These are phyloP conservation scores for Leptinotarsa peninsularis DNA, from an alignment of 2,888 invertebrate genomes.

Conservation along the genomic window DNA sequence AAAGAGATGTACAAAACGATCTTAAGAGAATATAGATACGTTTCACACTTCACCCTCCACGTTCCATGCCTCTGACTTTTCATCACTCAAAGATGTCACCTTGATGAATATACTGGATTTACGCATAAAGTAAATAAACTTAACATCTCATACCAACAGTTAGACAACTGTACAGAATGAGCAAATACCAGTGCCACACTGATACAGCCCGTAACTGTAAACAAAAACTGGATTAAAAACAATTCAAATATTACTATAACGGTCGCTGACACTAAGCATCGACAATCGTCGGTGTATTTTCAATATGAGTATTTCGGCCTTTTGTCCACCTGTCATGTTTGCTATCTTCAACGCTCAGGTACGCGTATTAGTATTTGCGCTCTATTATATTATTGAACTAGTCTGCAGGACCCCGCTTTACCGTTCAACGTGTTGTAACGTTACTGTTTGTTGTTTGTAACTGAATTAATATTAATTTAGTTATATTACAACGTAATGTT, in stretches of 20 bases:
- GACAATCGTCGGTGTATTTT: constrained; percentile 47
- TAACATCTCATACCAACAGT: too few relatives aligned
- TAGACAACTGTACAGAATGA: background rate
- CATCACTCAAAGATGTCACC: too few relatives aligned
- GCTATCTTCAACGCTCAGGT: constrained; percentile 52
- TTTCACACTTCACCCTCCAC: too few relatives aligned
- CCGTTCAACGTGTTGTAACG: constrained; percentile 12
- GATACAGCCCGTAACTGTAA: constrained; percentile 38
- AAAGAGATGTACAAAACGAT: too few relatives aligned
- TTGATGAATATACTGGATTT: too few relatives aligned
- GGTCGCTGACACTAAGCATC: constrained; percentile 50
- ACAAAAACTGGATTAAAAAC: constrained; percentile 59
- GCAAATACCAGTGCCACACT: background rate
- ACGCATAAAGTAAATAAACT: too few relatives aligned
- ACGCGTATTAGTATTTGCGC: constrained; percentile 45
- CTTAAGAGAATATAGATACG: too few relatives aligned
- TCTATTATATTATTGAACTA: constrained; percentile 50
- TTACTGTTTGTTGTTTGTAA: constrained; percentile 44
- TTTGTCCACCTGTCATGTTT: constrained; percentile 50
- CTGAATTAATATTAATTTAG: constrained; percentile 56
- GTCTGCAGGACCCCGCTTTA: constrained; percentile 37
- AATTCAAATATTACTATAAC: constrained; percentile 57
- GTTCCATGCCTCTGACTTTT: too few relatives aligned
- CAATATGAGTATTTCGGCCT: constrained; percentile 47
- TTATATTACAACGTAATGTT: constrained; percentile 50